Base-by-base conservation (phyloP, 1,140 invertebrate species). In the Gryllus bimaculatus region DNA sequence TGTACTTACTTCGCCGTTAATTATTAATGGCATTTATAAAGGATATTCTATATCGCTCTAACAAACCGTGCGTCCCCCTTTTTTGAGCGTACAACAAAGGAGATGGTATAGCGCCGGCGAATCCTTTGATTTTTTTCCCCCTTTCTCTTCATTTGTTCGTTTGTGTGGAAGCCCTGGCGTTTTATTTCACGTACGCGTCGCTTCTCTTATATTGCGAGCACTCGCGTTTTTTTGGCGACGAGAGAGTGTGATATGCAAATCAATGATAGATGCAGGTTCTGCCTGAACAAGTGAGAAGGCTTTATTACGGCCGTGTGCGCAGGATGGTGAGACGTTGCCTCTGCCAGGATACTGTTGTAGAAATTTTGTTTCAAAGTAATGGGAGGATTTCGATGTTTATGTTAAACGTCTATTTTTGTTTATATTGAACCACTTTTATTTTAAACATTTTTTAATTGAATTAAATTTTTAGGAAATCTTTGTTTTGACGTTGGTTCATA, bases 11-110 rank as follows among this genome's bases (percentile, higher is more conserved):
- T 66, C 54, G 2, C 54, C 54, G 10, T 66, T 66, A 66, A 66
- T 66, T 66, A 66, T 66, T 66, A 66, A 66, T 66, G 54, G 54
- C 54, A 66, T 66, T 66, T 66, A 66, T 66, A 66, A 66, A 66
- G 54, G 54, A 66, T 66, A 66, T 66, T 66, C 54, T 66, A 66
- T 66, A 66, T 18, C 54, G 18, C 54, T 66, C 54, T 66, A 66
- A 66, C 54, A 66, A 66, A 66, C 54, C 54, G 18, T 66, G 54
- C 10, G 54, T 66, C 18, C 18, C 54, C 54, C 54, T 66, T 66
- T 66, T 66, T 66, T 66, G 54, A 18, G 54, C 10, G 54, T 18
- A 18, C 54, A 66, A 66, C 54, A 66, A 66, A 66, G 18, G 54
- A 66, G 54, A 39, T 39, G 26, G 26, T 5, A 39, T 39, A 39